Conservation (phyloP, 2,888 invertebrate genomes). For the Norana najaformis region DNA sequence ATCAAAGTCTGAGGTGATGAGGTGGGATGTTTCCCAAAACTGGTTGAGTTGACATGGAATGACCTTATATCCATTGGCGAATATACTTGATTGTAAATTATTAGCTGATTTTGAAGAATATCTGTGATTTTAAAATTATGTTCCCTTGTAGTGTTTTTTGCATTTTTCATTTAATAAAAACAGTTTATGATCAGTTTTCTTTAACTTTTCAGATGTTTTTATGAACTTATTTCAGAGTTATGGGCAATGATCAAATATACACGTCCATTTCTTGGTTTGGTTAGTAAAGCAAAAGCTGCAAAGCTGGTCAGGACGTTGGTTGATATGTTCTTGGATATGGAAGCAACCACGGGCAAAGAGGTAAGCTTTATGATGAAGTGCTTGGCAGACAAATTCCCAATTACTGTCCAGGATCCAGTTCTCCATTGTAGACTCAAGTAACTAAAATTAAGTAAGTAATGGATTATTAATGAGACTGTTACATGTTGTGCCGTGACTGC, state of each 20-base stretch:
- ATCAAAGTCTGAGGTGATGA: no score
- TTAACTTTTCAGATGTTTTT: not conserved
- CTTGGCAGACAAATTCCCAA: not conserved
- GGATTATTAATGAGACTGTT: not conserved
- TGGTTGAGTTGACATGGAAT: no score
- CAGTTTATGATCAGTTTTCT: not conserved
- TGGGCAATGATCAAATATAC: constrained; percentile 85
- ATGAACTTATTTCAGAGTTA: constrained; percentile 58
- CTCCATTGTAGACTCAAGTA: not conserved
- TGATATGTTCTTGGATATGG: constrained; percentile 94
- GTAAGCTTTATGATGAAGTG: constrained; percentile 61
- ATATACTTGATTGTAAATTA: no score
- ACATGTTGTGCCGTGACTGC: not conserved
- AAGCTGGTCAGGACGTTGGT: constrained; percentile 94
- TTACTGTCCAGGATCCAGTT: not conserved
- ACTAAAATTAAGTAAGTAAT: no score
- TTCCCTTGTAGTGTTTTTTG: not conserved
- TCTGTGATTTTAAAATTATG: not conserved
- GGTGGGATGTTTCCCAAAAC: no score
- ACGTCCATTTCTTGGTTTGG: constrained; percentile 88
- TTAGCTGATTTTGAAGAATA: no score
- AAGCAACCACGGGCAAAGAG: constrained; percentile 92
- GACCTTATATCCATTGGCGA: no score
- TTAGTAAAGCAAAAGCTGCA: constrained; percentile 98
- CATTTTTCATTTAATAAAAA: not conserved